These are phyloP conservation scores for Amblyopsis rosae DNA, from an alignment of 2,113 vertebrate genomes.

Conservation along the genomic window DNA sequence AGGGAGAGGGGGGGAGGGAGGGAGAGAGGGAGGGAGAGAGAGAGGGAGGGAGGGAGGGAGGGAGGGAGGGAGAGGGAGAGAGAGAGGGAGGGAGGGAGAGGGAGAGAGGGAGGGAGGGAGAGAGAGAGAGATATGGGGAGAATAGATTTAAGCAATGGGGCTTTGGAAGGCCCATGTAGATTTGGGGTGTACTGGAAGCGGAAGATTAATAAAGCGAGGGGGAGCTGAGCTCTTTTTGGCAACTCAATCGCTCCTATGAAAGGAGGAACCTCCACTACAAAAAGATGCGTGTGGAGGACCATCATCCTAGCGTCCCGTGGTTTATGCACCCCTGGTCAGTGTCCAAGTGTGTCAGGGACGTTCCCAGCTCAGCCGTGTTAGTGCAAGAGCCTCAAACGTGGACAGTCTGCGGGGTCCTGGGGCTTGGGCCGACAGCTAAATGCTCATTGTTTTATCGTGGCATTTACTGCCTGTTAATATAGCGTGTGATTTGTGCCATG, in stretches of 20 bases:
- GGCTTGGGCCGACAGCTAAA: too few species aligned
- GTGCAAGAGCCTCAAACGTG: background rate
- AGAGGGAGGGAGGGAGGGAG: too few species aligned
- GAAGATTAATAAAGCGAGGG: conserved; percentile 32
- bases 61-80: background rate
- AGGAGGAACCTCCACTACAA: conserved; percentile 16
- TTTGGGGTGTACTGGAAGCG: conserved; percentile 18
- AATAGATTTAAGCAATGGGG: background rate
- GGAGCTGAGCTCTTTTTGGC: conserved; percentile 29
- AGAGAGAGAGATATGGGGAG: background rate
- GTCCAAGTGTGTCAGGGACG: conserved; percentile 2
- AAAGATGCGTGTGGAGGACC: too few species aligned
- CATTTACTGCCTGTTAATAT: background rate
- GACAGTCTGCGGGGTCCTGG: background rate
- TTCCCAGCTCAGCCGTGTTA: conserved; percentile 10
- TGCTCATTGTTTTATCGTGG: too few species aligned
- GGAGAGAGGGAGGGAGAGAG: too few species aligned
- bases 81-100: background rate
- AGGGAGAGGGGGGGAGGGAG: too few species aligned
- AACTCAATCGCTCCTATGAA: conserved; percentile 21
- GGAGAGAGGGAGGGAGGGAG: background rate
- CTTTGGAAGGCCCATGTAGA: conserved; percentile 37
- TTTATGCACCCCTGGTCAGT: background rate
- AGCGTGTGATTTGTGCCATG: background rate
- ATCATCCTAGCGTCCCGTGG: conserved; percentile 6